Evolutionary conservation across 2,797 vertebrate genomes (phyloP), one percentile per base, ranked within the genome.

Genomic region (Thaleichthys pacificus): DNA sequence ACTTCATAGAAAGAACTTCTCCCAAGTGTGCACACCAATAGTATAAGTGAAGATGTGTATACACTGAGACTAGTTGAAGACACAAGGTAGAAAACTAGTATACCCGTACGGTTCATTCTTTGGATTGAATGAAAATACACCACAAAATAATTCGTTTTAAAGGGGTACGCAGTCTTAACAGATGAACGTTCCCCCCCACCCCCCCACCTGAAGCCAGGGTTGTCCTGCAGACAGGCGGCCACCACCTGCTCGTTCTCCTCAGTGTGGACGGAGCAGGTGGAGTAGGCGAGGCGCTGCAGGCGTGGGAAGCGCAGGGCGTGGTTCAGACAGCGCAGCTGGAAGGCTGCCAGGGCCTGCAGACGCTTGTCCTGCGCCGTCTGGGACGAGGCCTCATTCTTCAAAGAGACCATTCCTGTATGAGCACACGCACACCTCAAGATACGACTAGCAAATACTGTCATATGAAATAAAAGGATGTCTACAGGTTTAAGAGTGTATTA

Each of bases 171-270:
- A n/a, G n/a, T n/a, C n/a, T n/a, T 35, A 35, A 35, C 32, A 35
- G 42, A 12, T 14, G 42, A 47, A 8, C 12, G 9, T 47, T 30
- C 0, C 4, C 28, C 28, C 28, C 28, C n/a, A n/a, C 28, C 28
- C 28, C 28, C 19, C 19, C 80, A 98, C 97, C 96, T 95, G 91
- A 97, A 98, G 54, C 76, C 5, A 0, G 85, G 77, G 15, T 83
- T 87, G 68, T 95, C 88, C 87, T 92, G 87, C 72, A 99, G 87
- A 80, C 93, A 93, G 0, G 89, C 87, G 0, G 66, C 51, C 0
- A 99, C 88, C 3, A 99, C 95, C 0, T 97, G 94, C 86, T 99
- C 98, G 0, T 98, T 98, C 90, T 99, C 97, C 84, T 97, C 91
- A 1, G 60, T 83, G 88, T 96, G 94, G 61, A 96, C 28, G 0